Percentiles rank a stretch among this genome's conserved stretches.
Conservation (phyloP, 2,888 invertebrate species). For the Synergus laeviventris region DNA sequence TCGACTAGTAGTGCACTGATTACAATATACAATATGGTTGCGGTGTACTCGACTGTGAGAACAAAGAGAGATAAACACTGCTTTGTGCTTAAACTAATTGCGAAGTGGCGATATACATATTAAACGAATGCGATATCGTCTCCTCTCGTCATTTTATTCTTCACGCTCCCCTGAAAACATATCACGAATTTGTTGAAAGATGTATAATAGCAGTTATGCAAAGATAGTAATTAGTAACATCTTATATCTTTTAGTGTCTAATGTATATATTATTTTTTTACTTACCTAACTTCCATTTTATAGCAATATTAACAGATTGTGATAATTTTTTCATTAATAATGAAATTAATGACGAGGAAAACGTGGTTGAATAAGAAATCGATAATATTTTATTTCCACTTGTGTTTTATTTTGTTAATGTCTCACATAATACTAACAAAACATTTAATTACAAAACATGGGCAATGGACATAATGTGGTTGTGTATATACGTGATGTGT, state of each 20-base stretch:
- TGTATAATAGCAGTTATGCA: neutral
- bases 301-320: no score
- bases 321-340: neutral
- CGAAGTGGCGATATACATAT: conserved; percentile 61
- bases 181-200: conserved; percentile 7
- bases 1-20: conserved; percentile 55
- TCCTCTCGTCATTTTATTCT: conserved; percentile 18
- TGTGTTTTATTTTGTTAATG: conserved; percentile 70
- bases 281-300: no score
- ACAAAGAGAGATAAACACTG: conserved; percentile 69
- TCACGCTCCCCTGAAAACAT: conserved; percentile 26
- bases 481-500: conserved; percentile 53
- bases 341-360: neutral
- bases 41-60: conserved; percentile 50
- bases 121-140: conserved; percentile 32
- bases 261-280: neutral
- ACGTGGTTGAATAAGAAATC: neutral
- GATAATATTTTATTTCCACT: conserved; percentile 45
- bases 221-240: neutral
- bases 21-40: conserved; percentile 51
- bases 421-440: conserved; percentile 73
- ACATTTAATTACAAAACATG: conserved; percentile 73
- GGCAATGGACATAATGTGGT: conserved; percentile 57
- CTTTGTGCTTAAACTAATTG: conserved; percentile 68
- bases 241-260: neutral